Conservation (phyloP, 1,140 invertebrate genomes). For the Drosophila dunni region DNA sequence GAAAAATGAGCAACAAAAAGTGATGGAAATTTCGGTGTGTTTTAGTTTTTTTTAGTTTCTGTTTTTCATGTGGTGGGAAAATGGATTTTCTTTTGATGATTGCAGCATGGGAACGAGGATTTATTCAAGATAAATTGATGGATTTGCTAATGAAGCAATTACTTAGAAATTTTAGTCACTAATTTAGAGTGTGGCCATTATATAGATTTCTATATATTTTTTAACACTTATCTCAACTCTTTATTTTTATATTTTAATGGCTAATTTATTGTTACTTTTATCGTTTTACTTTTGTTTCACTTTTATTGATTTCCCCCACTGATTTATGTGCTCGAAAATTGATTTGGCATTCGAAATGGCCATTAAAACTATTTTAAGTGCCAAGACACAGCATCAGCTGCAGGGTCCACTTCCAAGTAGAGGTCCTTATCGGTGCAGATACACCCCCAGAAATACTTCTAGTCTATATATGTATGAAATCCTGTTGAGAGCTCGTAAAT, state of each 20-base stretch:
- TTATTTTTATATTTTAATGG: conserved; percentile 52
- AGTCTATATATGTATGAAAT: background rate
- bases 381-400: conserved; percentile 34
- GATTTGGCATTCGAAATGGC: conserved; percentile 62
- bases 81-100: conserved; percentile 69
- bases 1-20: conserved; percentile 29
- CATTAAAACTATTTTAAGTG: conserved; percentile 63
- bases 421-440: conserved; percentile 28
- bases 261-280: conserved; percentile 67
- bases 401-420: conserved; percentile 15
- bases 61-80: conserved; percentile 55
- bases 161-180: conserved; percentile 38
- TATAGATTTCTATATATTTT: background rate
- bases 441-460: conserved; percentile 32
- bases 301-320: conserved; percentile 44
- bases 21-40: conserved; percentile 60
- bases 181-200: background rate
- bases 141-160: conserved; percentile 55
- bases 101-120: background rate
- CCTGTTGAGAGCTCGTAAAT: conserved; percentile 56
- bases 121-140: conserved; percentile 45
- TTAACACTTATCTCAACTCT: conserved; percentile 2
- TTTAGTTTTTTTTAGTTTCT: background rate
- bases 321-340: conserved; percentile 73
- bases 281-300: conserved; percentile 45